phyloP scores from a whole-genome alignment of 2,797 vertebrate genomes.

The Stomatorhinus walkeri region DNA sequence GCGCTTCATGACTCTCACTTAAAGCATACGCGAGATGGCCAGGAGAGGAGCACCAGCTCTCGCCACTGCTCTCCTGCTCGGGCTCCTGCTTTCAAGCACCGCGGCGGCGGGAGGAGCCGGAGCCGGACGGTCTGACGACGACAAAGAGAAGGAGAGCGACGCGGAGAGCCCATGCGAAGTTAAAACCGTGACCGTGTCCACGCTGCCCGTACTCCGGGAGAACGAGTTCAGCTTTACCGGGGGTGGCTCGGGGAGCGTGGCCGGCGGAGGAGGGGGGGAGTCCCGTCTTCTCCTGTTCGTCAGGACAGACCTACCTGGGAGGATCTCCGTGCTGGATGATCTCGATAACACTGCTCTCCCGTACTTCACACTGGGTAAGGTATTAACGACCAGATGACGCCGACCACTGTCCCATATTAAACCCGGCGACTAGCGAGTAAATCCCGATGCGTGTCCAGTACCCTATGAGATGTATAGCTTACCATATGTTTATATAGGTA shows the following conservation, averaged over 20 bases:
- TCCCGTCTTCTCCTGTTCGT: constrained; percentile 88
- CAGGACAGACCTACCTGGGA: constrained; percentile 87
- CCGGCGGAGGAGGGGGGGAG: constrained; percentile 61
- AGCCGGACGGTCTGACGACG: constrained; percentile 45
- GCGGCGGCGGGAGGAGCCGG: constrained; percentile 33
- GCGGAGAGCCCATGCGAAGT: constrained; percentile 74
- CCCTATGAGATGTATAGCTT: background rate
- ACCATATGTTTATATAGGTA: background rate
- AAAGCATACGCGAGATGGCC: constrained; percentile 64
- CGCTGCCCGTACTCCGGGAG: constrained; percentile 86
- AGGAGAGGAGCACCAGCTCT: constrained; percentile 36
- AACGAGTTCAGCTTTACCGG: constrained; percentile 91
- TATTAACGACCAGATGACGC: constrained; percentile 7
- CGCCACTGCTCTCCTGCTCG: constrained; percentile 36
- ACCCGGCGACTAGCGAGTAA: background rate
- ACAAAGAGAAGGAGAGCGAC: constrained; percentile 48
- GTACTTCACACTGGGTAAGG: constrained; percentile 95
- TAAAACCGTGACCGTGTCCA: constrained; percentile 90
- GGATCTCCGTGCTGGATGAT: constrained; percentile 92
- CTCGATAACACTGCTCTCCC: constrained; percentile 98
- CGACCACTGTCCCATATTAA: constrained; percentile 14
- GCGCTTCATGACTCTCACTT: constrained; percentile 54
- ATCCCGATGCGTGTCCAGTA: background rate
- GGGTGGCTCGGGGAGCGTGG: constrained; percentile 45
- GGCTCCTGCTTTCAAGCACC: constrained; percentile 42